Percentiles rank a stretch among this genome's conserved stretches.
These are phyloP conservation scores for Acipenser transmontanus DNA, from an alignment of 2,797 vertebrate genomes.

Conservation along the genomic window DNA sequence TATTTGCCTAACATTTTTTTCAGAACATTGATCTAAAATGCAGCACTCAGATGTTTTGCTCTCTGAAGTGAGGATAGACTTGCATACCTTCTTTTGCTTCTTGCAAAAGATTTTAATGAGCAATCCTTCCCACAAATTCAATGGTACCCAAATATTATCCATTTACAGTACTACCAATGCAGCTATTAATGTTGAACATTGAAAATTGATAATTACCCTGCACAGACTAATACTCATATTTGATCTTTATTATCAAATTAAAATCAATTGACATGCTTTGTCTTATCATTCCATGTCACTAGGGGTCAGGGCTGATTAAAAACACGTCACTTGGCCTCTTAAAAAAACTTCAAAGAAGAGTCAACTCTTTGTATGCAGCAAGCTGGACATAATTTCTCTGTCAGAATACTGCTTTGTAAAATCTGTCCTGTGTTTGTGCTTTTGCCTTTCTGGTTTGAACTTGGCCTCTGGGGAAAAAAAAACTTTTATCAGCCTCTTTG, in stretches of 20 bases:
- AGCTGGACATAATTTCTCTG: constrained; percentile 48
- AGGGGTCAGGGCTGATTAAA: constrained; percentile 58
- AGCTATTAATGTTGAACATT: too few relatives aligned
- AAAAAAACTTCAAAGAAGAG: constrained; percentile 49
- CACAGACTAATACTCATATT: too few relatives aligned
- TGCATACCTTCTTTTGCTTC: too few relatives aligned
- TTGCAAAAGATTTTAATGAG: too few relatives aligned
- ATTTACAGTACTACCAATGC: too few relatives aligned
- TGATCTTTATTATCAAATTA: not conserved
- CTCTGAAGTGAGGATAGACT: too few relatives aligned
- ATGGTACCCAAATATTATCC: too few relatives aligned
- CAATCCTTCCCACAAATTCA: too few relatives aligned
- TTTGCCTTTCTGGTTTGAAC: constrained; percentile 55
- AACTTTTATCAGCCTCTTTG: constrained; percentile 82
- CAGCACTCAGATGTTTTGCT: too few relatives aligned
- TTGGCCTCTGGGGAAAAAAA: constrained; percentile 41
- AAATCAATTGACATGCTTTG: constrained; percentile 23
- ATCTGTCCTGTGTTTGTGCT: constrained; percentile 35
- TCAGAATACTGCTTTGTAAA: constrained; percentile 38
- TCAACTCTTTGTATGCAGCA: constrained; percentile 45
- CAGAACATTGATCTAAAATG: too few relatives aligned
- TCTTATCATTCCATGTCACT: constrained; percentile 57
- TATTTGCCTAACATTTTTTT: too few relatives aligned
- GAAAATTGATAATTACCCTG: too few relatives aligned
- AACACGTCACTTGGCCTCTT: constrained; percentile 60